Evolutionary conservation across 2,888 invertebrate species (phyloP), one percentile per base, ranked within the genome.

Genomic region (Microctonus aethiopoides): DNA sequence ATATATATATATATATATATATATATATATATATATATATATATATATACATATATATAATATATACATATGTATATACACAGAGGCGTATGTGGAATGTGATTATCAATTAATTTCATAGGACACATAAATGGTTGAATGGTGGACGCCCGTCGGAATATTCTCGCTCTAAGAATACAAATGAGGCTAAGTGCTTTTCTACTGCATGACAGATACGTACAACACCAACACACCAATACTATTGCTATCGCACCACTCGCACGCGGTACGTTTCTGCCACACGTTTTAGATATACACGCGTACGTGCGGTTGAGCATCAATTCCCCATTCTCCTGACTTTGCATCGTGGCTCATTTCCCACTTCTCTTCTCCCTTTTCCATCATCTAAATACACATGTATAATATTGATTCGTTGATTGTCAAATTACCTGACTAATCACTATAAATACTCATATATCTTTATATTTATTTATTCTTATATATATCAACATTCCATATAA

Each of bases 51-150:
- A 20, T 5, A 46, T 16, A 20, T 7, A 20, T 4, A 16, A n/a
- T n/a, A n/a, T n/a, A n/a, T 41, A 41, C 11, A 41, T 41, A n/a
- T 20, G 22, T 20, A 7, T 20, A 26, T 46, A 16, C 6, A n/a
- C 9, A 7, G 46, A 46, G 46, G 16, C 9, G 16, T 26, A 54
- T 24, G 24, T 11, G 54, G 13, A 54, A 86, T 85, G 84, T 86
- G 85, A 86, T 86, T 85, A 86, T 85, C 82, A 85, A 86, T 85
- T 86, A 86, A 86, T 86, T 67, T 85, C 84, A 84, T 82, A 78
- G 80, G 79, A 85, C 86, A 84, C 85, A 85, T 39, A 46, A 69
- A 84, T 85, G 83, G 82, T 84, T 56, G 82, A 84, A 84, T 84
- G 84, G 83, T 80, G 81, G 81, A 78, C 75, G 79, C 29, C 68